A percentile compares a stretch with the other conserved stretches of the same genome.
Evolutionary conservation across 2,797 vertebrate species (phyloP).

Genomic region (Amblyraja radiata): DNA sequence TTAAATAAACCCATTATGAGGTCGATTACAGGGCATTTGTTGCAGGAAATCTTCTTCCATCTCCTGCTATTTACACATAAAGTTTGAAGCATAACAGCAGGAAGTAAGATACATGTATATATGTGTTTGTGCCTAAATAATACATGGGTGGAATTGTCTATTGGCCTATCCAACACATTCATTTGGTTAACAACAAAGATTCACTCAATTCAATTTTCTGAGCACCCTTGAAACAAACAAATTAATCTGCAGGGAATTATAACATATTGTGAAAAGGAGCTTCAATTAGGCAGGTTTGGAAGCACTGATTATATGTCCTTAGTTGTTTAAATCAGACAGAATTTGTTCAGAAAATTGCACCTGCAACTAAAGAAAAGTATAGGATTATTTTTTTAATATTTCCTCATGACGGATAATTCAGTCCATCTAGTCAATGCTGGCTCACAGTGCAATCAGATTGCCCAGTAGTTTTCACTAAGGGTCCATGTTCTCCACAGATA

Average conservation of each 20-base stretch:
- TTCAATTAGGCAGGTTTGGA: neutral
- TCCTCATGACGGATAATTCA: neutral
- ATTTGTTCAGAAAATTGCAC: neutral
- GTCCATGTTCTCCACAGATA: too few relatives aligned
- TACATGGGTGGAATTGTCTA: neutral
- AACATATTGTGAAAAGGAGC: neutral
- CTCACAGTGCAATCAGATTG: too few relatives aligned
- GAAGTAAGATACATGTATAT: neutral
- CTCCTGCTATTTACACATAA: neutral
- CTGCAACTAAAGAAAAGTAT: neutral
- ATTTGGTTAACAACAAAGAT: neutral
- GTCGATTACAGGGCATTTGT: neutral
- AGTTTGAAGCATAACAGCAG: neutral
- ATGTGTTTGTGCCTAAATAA: neutral
- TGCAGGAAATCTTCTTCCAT: neutral
- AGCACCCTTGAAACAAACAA: neutral
- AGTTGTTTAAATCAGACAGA: neutral
- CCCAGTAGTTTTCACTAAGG: too few relatives aligned
- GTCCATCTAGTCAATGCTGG: too few relatives aligned
- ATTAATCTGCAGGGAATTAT: neutral
- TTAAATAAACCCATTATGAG: neutral
- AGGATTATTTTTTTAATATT: neutral
- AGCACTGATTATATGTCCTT: neutral
- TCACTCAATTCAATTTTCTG: neutral
- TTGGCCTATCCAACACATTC: neutral